Conservation (phyloP, 2,888 invertebrate species). For the Podotricha telesiphe region DNA sequence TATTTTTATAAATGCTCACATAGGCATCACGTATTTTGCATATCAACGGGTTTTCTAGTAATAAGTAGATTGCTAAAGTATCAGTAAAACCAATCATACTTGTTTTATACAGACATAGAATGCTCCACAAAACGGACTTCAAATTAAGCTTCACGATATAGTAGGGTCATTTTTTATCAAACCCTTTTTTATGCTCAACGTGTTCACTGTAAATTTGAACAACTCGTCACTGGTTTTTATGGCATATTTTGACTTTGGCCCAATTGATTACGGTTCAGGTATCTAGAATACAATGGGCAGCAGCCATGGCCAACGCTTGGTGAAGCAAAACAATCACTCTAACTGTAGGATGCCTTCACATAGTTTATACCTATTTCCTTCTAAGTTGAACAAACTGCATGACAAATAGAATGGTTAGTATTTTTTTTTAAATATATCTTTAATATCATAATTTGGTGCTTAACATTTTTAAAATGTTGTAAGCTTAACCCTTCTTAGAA, state of each 20-base stretch:
- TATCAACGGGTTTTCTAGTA: no score
- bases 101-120: neutral
- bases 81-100: neutral
- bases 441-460: constrained; percentile 18
- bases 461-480: constrained; percentile 6
- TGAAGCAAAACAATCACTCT: constrained; percentile 59
- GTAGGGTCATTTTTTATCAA: constrained; percentile 14
- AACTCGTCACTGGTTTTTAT: constrained; percentile 68
- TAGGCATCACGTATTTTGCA: no score
- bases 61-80: no score
- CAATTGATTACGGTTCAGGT: constrained; percentile 68
- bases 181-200: constrained; percentile 47
- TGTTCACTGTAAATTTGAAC: constrained; percentile 60
- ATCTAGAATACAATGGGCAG: constrained; percentile 63
- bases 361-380: constrained; percentile 22
- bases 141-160: constrained; percentile 6
- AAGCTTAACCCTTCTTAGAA: constrained; percentile 8
- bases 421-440: constrained; percentile 13
- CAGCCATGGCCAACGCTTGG: constrained; percentile 67
- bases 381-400: neutral
- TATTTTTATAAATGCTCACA: no score
- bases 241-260: constrained; percentile 66
- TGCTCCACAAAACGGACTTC: neutral
- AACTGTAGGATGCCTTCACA: constrained; percentile 43
- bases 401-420: neutral